These are phyloP conservation scores for Mormyrops boulengeri DNA, from an alignment of 2,797 vertebrate species.

Conservation along the genomic window DNA sequence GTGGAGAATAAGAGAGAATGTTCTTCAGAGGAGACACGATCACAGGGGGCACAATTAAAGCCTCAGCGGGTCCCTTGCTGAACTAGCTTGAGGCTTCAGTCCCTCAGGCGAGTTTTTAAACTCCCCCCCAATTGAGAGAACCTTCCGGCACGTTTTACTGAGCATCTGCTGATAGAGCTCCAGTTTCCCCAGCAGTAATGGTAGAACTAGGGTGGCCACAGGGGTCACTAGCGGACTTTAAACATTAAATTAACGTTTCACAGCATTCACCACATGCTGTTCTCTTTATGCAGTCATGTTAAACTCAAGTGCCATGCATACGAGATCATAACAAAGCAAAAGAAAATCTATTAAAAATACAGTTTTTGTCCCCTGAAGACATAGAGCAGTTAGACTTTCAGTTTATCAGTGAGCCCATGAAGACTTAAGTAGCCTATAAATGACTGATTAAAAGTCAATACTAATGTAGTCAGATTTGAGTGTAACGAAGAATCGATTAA, in stretches of 20 bases:
- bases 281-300: not conserved
- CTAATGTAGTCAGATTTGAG: not conserved
- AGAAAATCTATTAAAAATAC: not conserved
- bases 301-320: not conserved
- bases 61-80: not conserved
- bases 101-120: not conserved
- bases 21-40: not conserved
- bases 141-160: not conserved
- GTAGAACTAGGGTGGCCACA: not conserved
- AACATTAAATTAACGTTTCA: slow-evolving; percentile 3
- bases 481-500: not conserved
- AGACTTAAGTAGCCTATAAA: not conserved
- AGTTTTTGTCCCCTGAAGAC: not conserved
- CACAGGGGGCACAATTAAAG: not conserved
- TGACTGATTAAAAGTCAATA: not conserved
- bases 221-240: not conserved
- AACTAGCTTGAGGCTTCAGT: not conserved
- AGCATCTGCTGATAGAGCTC: not conserved
- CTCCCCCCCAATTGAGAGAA: not conserved
- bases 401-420: not conserved
- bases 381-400: not conserved
- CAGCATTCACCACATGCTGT: not conserved
- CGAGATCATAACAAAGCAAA: not conserved
- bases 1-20: not conserved
- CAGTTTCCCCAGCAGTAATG: not conserved